A percentile compares a stretch with the other conserved stretches of the same genome.
Conservation (phyloP, 2,888 invertebrate genomes). For the Lapara coniferarum region DNA sequence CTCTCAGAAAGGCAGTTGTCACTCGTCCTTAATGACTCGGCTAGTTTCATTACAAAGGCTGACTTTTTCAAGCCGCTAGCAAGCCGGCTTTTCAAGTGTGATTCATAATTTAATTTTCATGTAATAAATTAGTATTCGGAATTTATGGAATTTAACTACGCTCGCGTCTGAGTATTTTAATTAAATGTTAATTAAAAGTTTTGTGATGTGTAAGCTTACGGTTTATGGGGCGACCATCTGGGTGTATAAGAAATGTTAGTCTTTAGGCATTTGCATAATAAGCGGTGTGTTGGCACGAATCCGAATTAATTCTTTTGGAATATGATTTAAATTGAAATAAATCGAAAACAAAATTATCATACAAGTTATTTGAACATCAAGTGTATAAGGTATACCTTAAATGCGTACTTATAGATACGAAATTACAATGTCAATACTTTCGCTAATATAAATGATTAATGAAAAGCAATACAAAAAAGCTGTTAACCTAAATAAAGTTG, state of each 20-base stretch:
- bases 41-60: constrained; percentile 40
- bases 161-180: constrained; percentile 10
- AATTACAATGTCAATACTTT: too few relatives aligned
- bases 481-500: background rate
- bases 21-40: constrained; percentile 52
- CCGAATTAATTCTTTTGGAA: too few relatives aligned
- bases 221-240: constrained; percentile 1
- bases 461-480: too few relatives aligned
- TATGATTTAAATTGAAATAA: too few relatives aligned
- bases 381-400: too few relatives aligned
- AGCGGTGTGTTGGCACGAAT: background rate
- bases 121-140: constrained; percentile 32
- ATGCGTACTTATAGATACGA: too few relatives aligned
- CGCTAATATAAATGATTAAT: too few relatives aligned
- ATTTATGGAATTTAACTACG: constrained; percentile 22
- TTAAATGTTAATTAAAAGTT: constrained; percentile 23
- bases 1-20: constrained; percentile 50
- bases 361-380: too few relatives aligned
- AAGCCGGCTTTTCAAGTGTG: constrained; percentile 36
- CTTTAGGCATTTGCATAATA: background rate
- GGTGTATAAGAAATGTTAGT: background rate
- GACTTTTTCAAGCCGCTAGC: constrained; percentile 29
- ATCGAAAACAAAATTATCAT: too few relatives aligned
- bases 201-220: constrained; percentile 14
- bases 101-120: constrained; percentile 34